Evolutionary conservation across 2,888 invertebrate genomes (phyloP), one percentile per base, ranked within the genome.

Genomic region (Chymomyza amoena): DNA sequence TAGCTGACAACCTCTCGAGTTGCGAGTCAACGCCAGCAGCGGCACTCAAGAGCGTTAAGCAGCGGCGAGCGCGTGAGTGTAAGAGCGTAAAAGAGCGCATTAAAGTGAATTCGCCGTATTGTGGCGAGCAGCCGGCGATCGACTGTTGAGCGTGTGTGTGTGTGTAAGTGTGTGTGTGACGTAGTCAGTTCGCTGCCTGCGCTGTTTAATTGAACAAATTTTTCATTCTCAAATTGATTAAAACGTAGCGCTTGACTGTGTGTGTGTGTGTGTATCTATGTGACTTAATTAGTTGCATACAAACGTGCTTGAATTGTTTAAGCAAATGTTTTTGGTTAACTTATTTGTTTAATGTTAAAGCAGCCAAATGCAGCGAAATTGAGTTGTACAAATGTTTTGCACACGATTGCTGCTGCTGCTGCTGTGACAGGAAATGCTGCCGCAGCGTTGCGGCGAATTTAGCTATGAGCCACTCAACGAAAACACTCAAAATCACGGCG

Each of bases 181-280:
- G 64, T 57, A 60, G 56, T 18, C 69, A 20, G 25, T 66, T 66
- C 66, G 59, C 67, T 56, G 69, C 18, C 3, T 10, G 20, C 25
- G 25, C 50, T 25, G 32, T 72, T 79, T 78, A 77, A 68, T 72
- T 86, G 83, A 88, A 75, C 79, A 79, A 84, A 86, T 78, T 76
- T 80, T 87, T 87, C 83, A 88, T 87, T 85, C 85, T 87, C 79
- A 87, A 88, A 84, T 76, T 73, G 73, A 36, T 36, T 52, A 52
- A 52, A 52, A 67, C 36, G 25, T 25, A 16, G 16, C 13, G 25
- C 56, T 7, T 75, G 36, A 70, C 66, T 66, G 76, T 75, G 73
- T 62, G 64, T 15, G 63, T 32, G 51, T 45, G 28, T 61, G 59
- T 71, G 69, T 72, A 61, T 77, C 81, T 68, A 75, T 72, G 67